These are phyloP conservation scores for Cygnus olor DNA, from an alignment of 2,797 vertebrate species.

Conservation along the genomic window DNA sequence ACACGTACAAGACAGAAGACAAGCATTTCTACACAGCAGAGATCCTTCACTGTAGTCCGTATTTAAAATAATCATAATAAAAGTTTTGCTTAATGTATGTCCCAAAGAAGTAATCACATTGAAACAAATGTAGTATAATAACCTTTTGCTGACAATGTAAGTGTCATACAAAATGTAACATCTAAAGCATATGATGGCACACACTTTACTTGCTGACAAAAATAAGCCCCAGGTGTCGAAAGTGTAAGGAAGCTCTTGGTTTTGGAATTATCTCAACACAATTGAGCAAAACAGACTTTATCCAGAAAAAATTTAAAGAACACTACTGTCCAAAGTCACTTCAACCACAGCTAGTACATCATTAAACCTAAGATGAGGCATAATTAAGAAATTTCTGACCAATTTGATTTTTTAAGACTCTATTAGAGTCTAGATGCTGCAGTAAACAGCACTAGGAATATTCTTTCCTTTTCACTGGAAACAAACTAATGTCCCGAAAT, in stretches of 20 bases:
- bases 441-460: background rate
- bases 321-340: background rate
- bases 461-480: background rate
- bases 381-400: background rate
- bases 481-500: background rate
- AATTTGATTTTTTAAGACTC: background rate
- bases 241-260: background rate
- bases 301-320: background rate
- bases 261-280: background rate
- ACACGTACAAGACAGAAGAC: background rate
- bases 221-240: background rate
- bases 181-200: background rate
- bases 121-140: too few species aligned
- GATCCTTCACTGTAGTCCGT: fast-evolving
- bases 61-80: background rate
- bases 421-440: background rate
- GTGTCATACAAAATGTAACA: background rate
- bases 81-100: background rate
- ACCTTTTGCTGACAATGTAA: background rate
- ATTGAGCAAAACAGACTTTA: background rate
- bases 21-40: background rate
- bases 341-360: background rate
- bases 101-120: background rate
- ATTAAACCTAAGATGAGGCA: background rate
- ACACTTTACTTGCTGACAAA: background rate